Percentiles rank a stretch among this genome's conserved stretches.
Conservation (phyloP, 1,140 invertebrate genomes). For the Hirudo medicinalis region DNA sequence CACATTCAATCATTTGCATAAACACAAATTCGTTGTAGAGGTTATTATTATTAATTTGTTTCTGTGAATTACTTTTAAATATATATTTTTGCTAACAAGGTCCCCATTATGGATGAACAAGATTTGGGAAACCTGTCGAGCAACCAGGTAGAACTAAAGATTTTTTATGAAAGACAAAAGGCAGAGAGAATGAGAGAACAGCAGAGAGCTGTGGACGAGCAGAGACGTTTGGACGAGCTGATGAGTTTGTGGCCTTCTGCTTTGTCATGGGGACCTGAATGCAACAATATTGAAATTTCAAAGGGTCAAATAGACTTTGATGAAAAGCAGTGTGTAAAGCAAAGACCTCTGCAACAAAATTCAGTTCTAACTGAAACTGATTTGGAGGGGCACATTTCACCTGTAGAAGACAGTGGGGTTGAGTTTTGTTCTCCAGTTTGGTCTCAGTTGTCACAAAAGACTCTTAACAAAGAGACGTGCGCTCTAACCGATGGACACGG, state of each 20-base stretch:
- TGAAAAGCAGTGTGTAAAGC: neutral
- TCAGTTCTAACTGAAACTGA: neutral
- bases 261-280: neutral
- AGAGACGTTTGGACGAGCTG: slow-evolving; percentile 1
- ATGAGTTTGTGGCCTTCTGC: slow-evolving; percentile 3
- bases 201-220: slow-evolving; percentile 3
- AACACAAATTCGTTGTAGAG: too few species aligned
- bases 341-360: neutral
- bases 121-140: neutral
- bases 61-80: too few species aligned
- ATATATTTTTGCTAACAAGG: too few species aligned
- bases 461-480: neutral
- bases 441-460: neutral
- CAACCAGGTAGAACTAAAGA: neutral
- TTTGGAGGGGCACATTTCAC: neutral
- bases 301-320: neutral
- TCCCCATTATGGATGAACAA: slow-evolving; percentile 1
- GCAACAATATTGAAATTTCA: neutral
- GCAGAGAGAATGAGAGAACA: slow-evolving; percentile 1
- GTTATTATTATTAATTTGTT: too few species aligned
- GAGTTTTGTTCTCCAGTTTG: slow-evolving; percentile 8
- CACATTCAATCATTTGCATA: too few species aligned
- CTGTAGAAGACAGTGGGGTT: neutral
- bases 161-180: slow-evolving; percentile 9
- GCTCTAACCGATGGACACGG: neutral